Base-by-base conservation (phyloP, 2,797 vertebrate species). In the Sebastes nivosus region DNA sequence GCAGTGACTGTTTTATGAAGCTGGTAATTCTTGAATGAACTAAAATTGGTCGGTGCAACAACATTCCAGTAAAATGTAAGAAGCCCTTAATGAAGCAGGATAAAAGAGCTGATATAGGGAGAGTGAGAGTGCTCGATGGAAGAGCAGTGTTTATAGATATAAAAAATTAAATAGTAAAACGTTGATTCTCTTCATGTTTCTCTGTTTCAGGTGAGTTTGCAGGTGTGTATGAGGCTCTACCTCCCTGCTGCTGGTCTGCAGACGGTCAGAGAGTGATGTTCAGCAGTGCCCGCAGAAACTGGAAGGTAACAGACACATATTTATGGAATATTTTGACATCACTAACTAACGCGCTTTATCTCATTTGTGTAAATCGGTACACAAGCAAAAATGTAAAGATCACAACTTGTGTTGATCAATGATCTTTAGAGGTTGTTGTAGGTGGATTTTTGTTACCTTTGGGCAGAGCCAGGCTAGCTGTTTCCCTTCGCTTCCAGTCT, bases 271-370 rank as follows among this genome's bases (percentile, higher is more conserved):
- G 92, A 77, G 90, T 95, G 0, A 83, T 96, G 67, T 95, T 97
- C 90, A 95, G 93, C 92, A 97, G 95, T 25, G 92, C 96, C 2
- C 88, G 95, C 87, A 94, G 93, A 79, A 98, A 97, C 93, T 85
- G 84, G 82, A 97, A 92, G 72, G 97, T 97, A 92, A 74, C 6
- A 7, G 27, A 8, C 27, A 50, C 27, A 12, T 29, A 22, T 42
- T 24, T 30, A 38, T 14, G 0, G 32, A 5, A 9, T 24, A 38
- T 0, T 5, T 38, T 38, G 32, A 14, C 10, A 18, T 59, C 58
- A 18, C 58, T 20, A 13, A 38, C 36, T 13, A 38, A 38, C 12
- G 12, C 36, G 0, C 36, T 34, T 52, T 9, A 24, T 9, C 3
- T 18, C 7, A 12, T 71, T 18, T 10, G 3, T 64, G 13, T 20